Conservation (phyloP, 2,888 invertebrate species). For the Amblyteles armatorius region DNA sequence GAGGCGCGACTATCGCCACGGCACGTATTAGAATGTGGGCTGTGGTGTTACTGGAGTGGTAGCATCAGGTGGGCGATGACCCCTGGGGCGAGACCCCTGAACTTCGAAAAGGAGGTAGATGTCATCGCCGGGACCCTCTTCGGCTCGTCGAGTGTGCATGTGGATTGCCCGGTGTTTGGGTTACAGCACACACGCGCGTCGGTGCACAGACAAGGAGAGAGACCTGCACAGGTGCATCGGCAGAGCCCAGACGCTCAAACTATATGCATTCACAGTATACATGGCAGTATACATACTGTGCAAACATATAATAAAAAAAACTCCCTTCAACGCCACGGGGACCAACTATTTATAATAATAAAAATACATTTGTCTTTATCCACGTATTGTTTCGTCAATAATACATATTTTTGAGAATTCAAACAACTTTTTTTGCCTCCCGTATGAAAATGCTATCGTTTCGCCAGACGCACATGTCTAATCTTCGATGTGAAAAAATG, state of each 20-base stretch:
- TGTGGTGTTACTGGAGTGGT: slow-evolving; percentile 56
- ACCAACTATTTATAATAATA: not conserved
- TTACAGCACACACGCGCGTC: slow-evolving; percentile 26
- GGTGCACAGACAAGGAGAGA: slow-evolving; percentile 14
- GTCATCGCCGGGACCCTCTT: slow-evolving; percentile 47
- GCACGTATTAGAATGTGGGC: slow-evolving; percentile 52
- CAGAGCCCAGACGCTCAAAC: not conserved
- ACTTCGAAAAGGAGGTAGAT: slow-evolving; percentile 50
- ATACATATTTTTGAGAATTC: not conserved
- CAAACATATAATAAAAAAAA: not conserved
- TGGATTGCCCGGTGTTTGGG: not conserved
- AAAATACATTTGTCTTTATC: not conserved
- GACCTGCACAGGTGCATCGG: not conserved
- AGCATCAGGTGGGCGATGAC: slow-evolving; percentile 76
- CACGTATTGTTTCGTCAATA: not conserved
- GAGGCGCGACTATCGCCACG: not conserved
- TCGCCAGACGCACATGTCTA: no score
- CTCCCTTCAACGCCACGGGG: not conserved
- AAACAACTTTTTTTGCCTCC: not conserved
- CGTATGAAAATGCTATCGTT: not conserved
- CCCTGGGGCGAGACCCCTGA: slow-evolving; percentile 46
- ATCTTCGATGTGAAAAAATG: no score
- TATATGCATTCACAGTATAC: not conserved
- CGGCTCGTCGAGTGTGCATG: slow-evolving; percentile 26
- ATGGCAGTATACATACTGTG: not conserved